Evolutionary conservation across 2,797 vertebrate genomes (phyloP).

Genomic region (Tapera naevia): DNA sequence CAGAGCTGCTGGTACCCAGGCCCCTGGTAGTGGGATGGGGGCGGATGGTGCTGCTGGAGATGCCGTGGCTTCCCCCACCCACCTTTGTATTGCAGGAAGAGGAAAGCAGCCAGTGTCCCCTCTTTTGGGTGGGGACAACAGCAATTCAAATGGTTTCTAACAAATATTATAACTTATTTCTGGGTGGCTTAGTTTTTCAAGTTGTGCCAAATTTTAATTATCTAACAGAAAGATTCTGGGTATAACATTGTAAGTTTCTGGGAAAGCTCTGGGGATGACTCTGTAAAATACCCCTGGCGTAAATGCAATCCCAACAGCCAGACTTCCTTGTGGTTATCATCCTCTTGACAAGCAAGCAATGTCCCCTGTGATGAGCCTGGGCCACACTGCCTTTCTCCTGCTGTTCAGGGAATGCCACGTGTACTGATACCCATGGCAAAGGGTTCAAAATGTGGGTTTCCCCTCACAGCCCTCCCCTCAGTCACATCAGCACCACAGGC

Average conservation of each 20-base stretch:
- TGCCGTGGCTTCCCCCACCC: not conserved
- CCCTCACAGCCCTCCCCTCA: not conserved
- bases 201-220: not conserved
- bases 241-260: too few species aligned
- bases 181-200: not conserved
- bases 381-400: not conserved
- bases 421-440: not conserved
- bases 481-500: not conserved
- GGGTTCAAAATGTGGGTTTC: rapidly evolving
- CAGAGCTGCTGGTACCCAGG: not conserved
- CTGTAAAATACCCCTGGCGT: not conserved
- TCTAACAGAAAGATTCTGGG: not conserved
- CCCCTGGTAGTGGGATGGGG: not conserved
- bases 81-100: rapidly evolving
- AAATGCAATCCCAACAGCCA: not conserved
- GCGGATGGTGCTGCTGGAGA: not conserved
- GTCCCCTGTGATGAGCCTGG: rapidly evolving
- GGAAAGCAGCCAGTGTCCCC: not conserved
- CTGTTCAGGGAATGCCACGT: rapidly evolving
- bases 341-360: rapidly evolving
- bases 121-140: not conserved
- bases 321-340: not conserved
- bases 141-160: not conserved
- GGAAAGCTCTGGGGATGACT: not conserved
- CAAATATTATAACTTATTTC: not conserved